Evolutionary conservation across 2,113 vertebrate genomes (phyloP), one percentile per base, ranked within the genome.

Genomic region (Carassius auratus): DNA sequence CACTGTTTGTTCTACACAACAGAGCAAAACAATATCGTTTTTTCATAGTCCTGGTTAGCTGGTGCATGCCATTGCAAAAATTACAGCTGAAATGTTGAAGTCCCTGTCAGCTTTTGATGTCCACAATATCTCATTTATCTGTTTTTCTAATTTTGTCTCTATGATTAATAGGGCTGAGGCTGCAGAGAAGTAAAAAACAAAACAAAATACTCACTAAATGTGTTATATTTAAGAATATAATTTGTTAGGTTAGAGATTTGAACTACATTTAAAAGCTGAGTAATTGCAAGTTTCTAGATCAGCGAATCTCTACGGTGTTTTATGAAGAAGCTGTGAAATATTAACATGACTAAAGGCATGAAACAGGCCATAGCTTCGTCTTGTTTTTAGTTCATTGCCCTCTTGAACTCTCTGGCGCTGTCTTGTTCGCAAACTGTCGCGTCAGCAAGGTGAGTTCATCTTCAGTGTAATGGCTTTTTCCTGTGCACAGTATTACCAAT

Each of bases 391-490:
- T 38, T 59, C 68, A 12, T 85, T 5, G 10, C 38, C 2, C 23
- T 52, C 71, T 69, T 62, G 48, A 12, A 48, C 19, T 38, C 26
- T 21, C 45, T 66, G n/a, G 19, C 30, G 23, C 17, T 45, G 5
- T 68, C 62, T 50, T 77, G 36, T 64, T 33, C 82, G 1, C 48
- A 8, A 36, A 75, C 74, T 3, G 57, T 8, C 1, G 50, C 17
- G 59, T 86, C 66, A 84, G 74, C 23, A 87, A 79, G 77, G 50
- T 84, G 50, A 73, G 50, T 59, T 78, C 21, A 69, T 81, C 62
- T 45, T 66, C 64, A 68, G 45, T 82, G 45, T 42, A 82, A 48
- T 62, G 45, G 23, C 42, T 66, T 68, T 42, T 36, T 86, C 42
- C 66, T 42, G 68, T 38, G 36, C 12, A 36, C 77, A 48, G 76